Evolutionary conservation across 2,113 vertebrate species (phyloP).

Genomic region (Poeciliopsis retropinna): DNA sequence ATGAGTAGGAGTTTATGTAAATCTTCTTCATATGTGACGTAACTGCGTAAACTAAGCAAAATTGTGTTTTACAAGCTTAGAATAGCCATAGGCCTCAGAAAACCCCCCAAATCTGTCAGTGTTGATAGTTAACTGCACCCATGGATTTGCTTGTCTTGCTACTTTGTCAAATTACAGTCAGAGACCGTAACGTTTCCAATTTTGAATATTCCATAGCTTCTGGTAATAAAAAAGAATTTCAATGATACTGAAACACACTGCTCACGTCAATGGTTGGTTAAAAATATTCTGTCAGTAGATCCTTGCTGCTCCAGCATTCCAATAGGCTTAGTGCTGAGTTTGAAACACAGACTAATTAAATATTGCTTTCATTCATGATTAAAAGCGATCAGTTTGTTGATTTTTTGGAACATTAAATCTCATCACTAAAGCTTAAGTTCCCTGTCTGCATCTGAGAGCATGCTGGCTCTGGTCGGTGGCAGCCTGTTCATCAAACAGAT

Average conservation of each 20-base stretch:
- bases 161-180: not conserved
- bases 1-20: not conserved
- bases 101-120: not conserved
- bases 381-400: not conserved
- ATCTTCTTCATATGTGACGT: not conserved
- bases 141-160: not conserved
- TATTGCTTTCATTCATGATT: not conserved
- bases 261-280: too few relatives aligned
- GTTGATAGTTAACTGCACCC: not conserved
- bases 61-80: not conserved
- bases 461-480: slow-evolving; percentile 26
- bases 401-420: not conserved
- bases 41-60: not conserved
- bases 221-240: not conserved
- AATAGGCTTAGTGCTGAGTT: not conserved
- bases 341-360: not conserved
- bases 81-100: not conserved
- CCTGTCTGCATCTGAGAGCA: not conserved
- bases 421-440: not conserved
- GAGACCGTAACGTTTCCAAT: not conserved
- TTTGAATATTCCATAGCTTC: not conserved
- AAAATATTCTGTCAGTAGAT: too few relatives aligned
- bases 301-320: not conserved
- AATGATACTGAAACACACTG: too few relatives aligned
- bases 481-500: slow-evolving; percentile 50